Percentiles rank a stretch among this genome's conserved stretches.
Evolutionary conservation across 2,797 vertebrate genomes (phyloP).

Genomic region (Artibeus lituratus): DNA sequence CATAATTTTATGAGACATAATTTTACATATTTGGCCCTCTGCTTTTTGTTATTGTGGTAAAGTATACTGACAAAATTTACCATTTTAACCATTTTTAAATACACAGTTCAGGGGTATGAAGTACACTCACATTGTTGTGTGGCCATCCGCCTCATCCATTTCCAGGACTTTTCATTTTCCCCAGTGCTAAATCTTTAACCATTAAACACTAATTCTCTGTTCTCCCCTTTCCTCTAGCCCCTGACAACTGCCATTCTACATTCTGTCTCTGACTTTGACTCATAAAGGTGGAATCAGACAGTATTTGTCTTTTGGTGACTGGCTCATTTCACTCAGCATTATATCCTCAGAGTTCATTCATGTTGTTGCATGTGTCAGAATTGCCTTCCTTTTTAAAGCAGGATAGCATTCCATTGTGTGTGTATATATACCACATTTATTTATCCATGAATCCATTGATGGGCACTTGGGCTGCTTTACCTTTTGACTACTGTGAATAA

Average conservation of each 20-base stretch:
- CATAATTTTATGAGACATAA: neutral
- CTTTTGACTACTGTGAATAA: neutral
- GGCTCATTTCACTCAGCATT: neutral
- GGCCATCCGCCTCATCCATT: neutral
- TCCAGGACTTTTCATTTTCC: neutral
- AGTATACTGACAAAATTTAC: neutral
- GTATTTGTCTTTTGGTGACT: neutral
- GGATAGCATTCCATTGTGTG: neutral
- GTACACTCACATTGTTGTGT: neutral
- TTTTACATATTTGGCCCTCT: neutral
- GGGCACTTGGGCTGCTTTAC: neutral
- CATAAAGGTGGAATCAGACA: neutral
- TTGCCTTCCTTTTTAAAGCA: neutral
- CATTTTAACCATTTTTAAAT: neutral
- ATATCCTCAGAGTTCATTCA: neutral
- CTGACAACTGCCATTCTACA: neutral
- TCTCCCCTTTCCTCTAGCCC: neutral
- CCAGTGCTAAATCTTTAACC: neutral
- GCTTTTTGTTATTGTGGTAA: conserved; percentile 10
- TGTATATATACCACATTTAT: neutral
- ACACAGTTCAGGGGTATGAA: neutral
- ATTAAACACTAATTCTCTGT: neutral
- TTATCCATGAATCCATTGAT: neutral
- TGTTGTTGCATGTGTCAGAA: neutral
- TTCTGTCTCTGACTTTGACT: neutral